These are phyloP conservation scores for Teleogryllus oceanicus DNA, from an alignment of 2,888 invertebrate genomes.

Conservation along the genomic window DNA sequence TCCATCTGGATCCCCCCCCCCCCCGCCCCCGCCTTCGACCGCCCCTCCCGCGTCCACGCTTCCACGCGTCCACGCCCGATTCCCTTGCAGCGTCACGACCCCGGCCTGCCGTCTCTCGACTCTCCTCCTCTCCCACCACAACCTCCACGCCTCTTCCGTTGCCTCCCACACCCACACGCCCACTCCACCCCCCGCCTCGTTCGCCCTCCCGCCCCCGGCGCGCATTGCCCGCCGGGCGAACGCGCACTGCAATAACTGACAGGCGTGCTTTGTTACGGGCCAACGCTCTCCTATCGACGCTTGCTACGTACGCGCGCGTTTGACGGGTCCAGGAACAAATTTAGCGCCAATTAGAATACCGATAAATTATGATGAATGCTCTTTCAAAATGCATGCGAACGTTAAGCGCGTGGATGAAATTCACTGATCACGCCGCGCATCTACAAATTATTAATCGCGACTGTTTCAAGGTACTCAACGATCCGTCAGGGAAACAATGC, in stretches of 20 bases:
- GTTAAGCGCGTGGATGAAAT: constrained; percentile 18
- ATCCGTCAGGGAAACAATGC: constrained; percentile 6
- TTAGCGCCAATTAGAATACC: constrained; percentile 18
- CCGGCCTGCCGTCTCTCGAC: background rate
- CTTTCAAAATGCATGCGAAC: constrained; percentile 10
- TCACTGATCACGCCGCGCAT: constrained; percentile 18
- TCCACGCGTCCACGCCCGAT: no score
- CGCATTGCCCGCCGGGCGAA: background rate
- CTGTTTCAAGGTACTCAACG: constrained; percentile 18
- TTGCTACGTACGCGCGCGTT: background rate
- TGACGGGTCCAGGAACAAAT: constrained; percentile 18
- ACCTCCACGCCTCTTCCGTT: background rate
- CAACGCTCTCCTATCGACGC: constrained; percentile 7
- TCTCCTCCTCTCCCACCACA: background rate
- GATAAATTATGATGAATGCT: constrained; percentile 18
- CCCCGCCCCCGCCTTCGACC: no score
- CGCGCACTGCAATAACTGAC: background rate
- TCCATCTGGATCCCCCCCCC: no score
- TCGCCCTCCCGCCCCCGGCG: background rate
- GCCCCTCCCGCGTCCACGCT: no score
- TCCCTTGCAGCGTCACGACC: background rate
- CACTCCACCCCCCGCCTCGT: no score
- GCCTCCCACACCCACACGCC: background rate
- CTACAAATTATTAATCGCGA: constrained; percentile 3
- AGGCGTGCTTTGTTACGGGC: constrained; percentile 5